These are phyloP conservation scores for Eurois occulta DNA, from an alignment of 2,888 invertebrate genomes.

Conservation along the genomic window DNA sequence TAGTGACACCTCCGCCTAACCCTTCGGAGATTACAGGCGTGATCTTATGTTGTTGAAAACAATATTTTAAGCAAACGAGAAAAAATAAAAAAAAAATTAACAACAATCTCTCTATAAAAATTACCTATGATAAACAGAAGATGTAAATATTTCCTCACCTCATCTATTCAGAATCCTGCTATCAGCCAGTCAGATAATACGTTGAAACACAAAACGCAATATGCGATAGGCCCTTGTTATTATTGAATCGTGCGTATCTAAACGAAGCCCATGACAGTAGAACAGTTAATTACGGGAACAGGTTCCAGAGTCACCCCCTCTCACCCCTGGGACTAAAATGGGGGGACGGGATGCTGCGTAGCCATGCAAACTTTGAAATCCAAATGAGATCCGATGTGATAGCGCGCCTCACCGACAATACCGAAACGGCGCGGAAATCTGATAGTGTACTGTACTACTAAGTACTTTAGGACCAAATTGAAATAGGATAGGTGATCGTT, in stretches of 20 bases:
- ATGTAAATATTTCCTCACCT: neutral
- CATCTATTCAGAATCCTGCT: constrained; percentile 1
- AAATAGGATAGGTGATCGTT: constrained; percentile 31
- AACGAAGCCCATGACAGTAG: constrained; percentile 42
- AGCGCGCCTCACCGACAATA: constrained; percentile 52
- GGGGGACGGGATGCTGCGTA: constrained; percentile 47
- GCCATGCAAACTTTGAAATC: constrained; percentile 66
- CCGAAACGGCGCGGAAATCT: constrained; percentile 50
- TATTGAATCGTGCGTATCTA: constrained; percentile 46
- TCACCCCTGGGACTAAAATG: constrained; percentile 32
- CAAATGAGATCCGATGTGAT: constrained; percentile 67
- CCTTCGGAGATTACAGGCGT: neutral
- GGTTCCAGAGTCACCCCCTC: constrained; percentile 44
- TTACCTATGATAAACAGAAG: neutral
- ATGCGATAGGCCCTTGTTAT: constrained; percentile 13
- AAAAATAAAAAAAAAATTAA: too few relatives aligned
- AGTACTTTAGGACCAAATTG: constrained; percentile 55
- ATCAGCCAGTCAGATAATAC: constrained; percentile 6
- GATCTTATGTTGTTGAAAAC: neutral
- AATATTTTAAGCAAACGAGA: neutral
- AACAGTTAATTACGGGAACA: constrained; percentile 56
- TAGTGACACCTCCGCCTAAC: neutral
- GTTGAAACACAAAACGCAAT: constrained; percentile 19
- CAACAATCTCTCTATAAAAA: neutral
- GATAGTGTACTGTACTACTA: constrained; percentile 39